Conservation (phyloP, 2,113 vertebrate species). For the Seriola dumerili region DNA sequence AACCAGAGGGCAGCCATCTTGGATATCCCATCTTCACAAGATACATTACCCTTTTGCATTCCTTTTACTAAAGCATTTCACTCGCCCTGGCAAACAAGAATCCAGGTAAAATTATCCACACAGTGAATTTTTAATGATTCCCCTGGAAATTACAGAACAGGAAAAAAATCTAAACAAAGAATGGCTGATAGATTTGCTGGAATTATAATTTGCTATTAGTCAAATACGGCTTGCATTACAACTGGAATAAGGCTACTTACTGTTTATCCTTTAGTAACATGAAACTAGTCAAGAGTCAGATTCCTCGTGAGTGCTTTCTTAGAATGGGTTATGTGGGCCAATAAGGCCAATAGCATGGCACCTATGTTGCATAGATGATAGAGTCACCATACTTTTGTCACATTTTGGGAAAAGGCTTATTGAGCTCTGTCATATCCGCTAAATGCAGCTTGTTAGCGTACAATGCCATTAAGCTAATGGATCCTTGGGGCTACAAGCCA, state of each 20-base stretch:
- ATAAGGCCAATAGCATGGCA: neutral
- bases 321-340: neutral
- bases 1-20: conserved; percentile 69
- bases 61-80: conserved; percentile 70
- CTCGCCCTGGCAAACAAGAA: conserved; percentile 57
- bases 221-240: neutral
- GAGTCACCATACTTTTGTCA: neutral
- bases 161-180: conserved; percentile 26
- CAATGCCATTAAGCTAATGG: neutral
- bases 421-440: neutral
- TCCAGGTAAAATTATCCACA: conserved; percentile 75
- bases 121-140: conserved; percentile 81
- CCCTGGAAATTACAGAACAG: conserved; percentile 78
- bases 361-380: neutral
- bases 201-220: neutral
- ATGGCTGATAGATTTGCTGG: neutral
- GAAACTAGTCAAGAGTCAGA: neutral
- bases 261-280: neutral
- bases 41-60: conserved; percentile 72
- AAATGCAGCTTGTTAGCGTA: neutral
- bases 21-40: conserved; percentile 72
- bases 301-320: neutral
- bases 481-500: neutral
- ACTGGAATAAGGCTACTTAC: neutral
- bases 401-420: neutral